Evolutionary conservation across 2,888 invertebrate species (phyloP), one percentile per base, ranked within the genome.

Genomic region (Platypus cylindrus): DNA sequence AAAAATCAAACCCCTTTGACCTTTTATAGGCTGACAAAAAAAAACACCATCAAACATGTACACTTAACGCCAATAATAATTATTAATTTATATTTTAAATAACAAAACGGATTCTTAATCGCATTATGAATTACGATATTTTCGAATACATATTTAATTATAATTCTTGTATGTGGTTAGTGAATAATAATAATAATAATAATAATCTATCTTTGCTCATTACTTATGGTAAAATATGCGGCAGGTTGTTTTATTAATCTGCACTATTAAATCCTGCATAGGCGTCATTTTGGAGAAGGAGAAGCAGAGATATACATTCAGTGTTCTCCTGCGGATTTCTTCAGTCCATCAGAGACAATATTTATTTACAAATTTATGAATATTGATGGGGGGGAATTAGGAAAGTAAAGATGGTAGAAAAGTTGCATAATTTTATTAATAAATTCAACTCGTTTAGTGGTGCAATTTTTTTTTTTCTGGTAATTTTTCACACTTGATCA

Each of bases 211-310:
- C 41, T 42, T 37, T 38, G 32, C 41, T 30, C 30, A 34, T 43
- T 38, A 43, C 30, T 37, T 44, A 48, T 47, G 48, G 45, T 47
- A 47, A 48, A 45, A 43, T 45, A 46, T 48, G 42, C 44, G 41
- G 44, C 45, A 48, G 43, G 48, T 48, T 46, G 46, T 45, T 45
- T 26, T 31, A 31, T 31, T 31, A 36, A 36, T 36, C 31, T 27
- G 14, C 15, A 15, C n/a, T n/a, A n/a, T 27, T 27, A 27, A 27
- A 27, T 27, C 27, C 27, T 14, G 27, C 27, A 27, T 5, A 15
- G 27, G 27, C 15, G 27, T 27, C 13, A 27, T n/a, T n/a, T n/a
- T n/a, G n/a, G n/a, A n/a, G n/a, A n/a, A n/a, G n/a, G n/a, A n/a
- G n/a, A n/a, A n/a, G n/a, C n/a, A n/a, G n/a, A n/a, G n/a, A n/a